Conservation (phyloP, 2,113 vertebrate genomes). For the Ahaetulla prasina region DNA sequence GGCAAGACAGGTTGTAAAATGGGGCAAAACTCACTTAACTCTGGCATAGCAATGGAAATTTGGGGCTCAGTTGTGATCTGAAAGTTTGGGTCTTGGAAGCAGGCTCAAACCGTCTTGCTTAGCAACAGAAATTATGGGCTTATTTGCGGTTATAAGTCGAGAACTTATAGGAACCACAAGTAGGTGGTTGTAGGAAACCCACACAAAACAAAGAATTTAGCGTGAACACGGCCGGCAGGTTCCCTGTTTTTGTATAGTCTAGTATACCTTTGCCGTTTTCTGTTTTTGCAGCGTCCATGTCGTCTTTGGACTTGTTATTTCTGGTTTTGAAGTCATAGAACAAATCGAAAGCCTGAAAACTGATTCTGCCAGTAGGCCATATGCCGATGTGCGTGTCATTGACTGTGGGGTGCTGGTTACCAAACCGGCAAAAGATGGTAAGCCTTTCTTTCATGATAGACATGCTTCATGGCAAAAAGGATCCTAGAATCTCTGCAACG, state of each 20-base stretch:
- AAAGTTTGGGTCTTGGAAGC: not conserved
- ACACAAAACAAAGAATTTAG: not conserved
- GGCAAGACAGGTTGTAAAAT: not conserved
- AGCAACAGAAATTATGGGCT: not conserved
- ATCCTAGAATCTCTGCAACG: not conserved
- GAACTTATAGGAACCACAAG: not conserved
- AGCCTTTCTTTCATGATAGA: not conserved
- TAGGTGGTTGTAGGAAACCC: not conserved
- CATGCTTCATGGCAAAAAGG: rapidly evolving
- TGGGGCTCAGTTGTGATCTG: not conserved
- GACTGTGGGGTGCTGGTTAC: constrained; percentile 91
- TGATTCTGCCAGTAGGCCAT: constrained; percentile 90
- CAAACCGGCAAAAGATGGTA: constrained; percentile 87
- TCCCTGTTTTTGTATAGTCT: rapidly evolving
- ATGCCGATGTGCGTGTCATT: constrained; percentile 92
- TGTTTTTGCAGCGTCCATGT: constrained; percentile 85
- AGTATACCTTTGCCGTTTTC: constrained; percentile 19
- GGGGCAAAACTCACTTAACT: not conserved
- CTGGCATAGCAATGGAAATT: not conserved
- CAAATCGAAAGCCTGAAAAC: constrained; percentile 97
- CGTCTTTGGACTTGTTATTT: constrained; percentile 94
- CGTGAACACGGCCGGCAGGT: not conserved
- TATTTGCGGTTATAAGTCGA: not conserved
- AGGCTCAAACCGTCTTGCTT: not conserved
- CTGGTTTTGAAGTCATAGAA: constrained; percentile 95